phyloP scores from a whole-genome alignment of 1,140 invertebrate genomes.

The Cyclargus thomasi region DNA sequence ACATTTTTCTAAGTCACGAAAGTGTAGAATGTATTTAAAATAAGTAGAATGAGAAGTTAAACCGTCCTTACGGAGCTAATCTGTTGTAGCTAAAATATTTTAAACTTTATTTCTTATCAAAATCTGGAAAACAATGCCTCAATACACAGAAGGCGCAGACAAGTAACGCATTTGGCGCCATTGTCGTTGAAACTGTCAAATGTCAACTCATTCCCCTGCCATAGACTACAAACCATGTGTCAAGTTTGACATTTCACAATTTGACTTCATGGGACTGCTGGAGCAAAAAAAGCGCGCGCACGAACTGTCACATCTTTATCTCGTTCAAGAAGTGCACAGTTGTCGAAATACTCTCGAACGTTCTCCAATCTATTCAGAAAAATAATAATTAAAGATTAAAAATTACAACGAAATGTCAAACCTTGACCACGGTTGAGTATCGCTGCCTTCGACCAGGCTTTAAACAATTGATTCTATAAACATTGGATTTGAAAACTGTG shows the following conservation, averaged over 20 bases:
- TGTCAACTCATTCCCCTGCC: background rate
- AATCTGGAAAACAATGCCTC: too few relatives aligned
- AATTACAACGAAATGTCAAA: background rate
- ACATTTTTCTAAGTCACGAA: background rate
- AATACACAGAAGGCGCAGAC: too few relatives aligned
- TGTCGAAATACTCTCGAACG: constrained; percentile 25
- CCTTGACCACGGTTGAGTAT: background rate
- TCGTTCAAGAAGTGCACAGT: constrained; percentile 57
- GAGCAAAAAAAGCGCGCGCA: background rate
- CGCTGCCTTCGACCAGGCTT: background rate
- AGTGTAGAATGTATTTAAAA: background rate
- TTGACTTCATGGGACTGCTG: constrained; percentile 12
- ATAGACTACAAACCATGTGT: constrained; percentile 10
- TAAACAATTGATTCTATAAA: background rate
- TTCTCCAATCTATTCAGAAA: background rate
- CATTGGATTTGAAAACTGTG: background rate
- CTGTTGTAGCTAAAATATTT: too few relatives aligned
- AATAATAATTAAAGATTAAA: background rate
- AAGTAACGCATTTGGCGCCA: too few relatives aligned
- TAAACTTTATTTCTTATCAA: too few relatives aligned
- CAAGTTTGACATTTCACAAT: constrained; percentile 16
- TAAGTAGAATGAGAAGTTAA: background rate
- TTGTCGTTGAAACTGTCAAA: background rate
- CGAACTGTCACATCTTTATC: constrained; percentile 59
- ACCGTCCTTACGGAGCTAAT: too few relatives aligned